Evolutionary conservation across 2,888 invertebrate genomes (phyloP).

Genomic region (Mythimna loreyi): DNA sequence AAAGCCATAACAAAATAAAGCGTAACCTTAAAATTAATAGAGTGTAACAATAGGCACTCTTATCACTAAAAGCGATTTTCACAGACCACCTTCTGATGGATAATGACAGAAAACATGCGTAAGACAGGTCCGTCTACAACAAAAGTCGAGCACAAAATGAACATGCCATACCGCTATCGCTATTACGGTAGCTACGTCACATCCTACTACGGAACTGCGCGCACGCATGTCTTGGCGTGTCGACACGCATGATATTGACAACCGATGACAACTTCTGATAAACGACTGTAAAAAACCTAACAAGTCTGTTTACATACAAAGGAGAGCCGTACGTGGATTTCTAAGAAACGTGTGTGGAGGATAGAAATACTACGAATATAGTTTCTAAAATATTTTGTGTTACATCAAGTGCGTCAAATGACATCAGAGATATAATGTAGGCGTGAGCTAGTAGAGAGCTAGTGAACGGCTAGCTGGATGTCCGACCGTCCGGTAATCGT

Average conservation of each 20-base stretch:
- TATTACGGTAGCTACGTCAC: constrained; percentile 75
- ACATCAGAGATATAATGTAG: background rate
- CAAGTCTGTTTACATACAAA: constrained; percentile 64
- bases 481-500: no score
- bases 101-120: constrained; percentile 3
- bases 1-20: no score
- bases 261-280: constrained; percentile 63
- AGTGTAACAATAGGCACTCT: no score
- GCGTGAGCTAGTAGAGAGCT: no score
- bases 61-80: no score
- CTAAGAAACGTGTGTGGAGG: constrained; percentile 29
- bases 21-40: no score
- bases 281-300: constrained; percentile 50
- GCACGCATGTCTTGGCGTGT: constrained; percentile 69
- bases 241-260: constrained; percentile 63
- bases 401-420: constrained; percentile 22
- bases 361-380: constrained; percentile 5
- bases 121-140: constrained; percentile 64
- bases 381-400: constrained; percentile 33
- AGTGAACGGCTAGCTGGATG: no score
- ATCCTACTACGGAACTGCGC: constrained; percentile 72
- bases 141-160: constrained; percentile 71
- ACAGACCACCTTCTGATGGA: no score
- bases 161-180: constrained; percentile 68
- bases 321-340: constrained; percentile 28